These are phyloP conservation scores for Heliconius ismenius DNA, from an alignment of 2,888 invertebrate species.

Conservation along the genomic window DNA sequence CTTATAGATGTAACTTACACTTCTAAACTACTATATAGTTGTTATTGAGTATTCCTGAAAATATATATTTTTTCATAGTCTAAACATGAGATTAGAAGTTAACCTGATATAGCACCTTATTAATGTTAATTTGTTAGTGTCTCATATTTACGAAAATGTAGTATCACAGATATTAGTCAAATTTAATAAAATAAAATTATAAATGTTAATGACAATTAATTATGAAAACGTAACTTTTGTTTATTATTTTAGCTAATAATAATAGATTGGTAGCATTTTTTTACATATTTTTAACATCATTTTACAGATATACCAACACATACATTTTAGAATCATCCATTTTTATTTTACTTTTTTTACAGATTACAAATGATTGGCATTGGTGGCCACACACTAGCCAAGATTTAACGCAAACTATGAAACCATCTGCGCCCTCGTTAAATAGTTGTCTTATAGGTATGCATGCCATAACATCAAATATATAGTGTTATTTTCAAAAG, in stretches of 20 bases:
- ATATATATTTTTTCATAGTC: not conserved
- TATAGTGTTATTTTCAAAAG: not conserved
- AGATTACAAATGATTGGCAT: slow-evolving; percentile 76
- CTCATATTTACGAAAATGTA: not conserved
- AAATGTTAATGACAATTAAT: not conserved
- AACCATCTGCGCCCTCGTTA: slow-evolving; percentile 66
- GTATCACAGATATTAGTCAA: not conserved
- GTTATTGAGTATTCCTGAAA: not conserved
- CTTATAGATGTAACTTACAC: not conserved
- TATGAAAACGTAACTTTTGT: too few species aligned
- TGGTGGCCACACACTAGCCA: slow-evolving; percentile 77
- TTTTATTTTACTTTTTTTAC: slow-evolving; percentile 27
- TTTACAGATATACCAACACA: not conserved
- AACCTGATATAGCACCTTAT: not conserved
- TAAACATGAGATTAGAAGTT: not conserved
- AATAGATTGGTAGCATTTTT: not conserved
- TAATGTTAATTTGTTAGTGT: not conserved
- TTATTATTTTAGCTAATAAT: too few species aligned
- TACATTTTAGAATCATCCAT: not conserved
- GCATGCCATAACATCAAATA: not conserved
- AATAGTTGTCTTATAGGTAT: slow-evolving; percentile 74
- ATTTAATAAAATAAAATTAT: not conserved
- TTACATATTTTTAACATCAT: not conserved
- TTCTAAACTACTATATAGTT: not conserved
- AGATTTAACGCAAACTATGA: slow-evolving; percentile 70